These are phyloP conservation scores for Alexandromys fortis DNA, from an alignment of 2,113 vertebrate genomes.

Conservation along the genomic window DNA sequence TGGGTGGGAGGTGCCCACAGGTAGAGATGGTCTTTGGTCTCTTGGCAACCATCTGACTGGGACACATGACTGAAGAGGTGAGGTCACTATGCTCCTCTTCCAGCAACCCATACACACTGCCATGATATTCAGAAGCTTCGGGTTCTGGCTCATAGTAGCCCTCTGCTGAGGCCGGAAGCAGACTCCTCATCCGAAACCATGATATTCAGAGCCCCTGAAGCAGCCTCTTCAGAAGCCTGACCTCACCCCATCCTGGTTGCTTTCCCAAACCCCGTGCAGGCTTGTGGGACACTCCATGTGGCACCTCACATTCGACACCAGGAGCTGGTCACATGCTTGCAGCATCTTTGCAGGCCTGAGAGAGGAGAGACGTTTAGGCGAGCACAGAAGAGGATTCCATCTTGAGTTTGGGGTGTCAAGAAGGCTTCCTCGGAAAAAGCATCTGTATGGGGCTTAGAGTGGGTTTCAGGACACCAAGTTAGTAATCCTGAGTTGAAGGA, in stretches of 20 bases:
- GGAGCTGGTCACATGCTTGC: not conserved
- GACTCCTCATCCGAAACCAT: not conserved
- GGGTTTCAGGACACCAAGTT: too few species aligned
- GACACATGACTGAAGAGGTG: fast-evolving
- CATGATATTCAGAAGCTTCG: not conserved
- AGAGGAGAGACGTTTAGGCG: not conserved
- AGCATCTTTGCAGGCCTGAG: not conserved
- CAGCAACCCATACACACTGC: not conserved
- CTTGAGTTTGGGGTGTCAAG: not conserved
- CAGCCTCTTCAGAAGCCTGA: not conserved
- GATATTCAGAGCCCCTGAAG: not conserved
- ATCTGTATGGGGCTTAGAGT: not conserved
- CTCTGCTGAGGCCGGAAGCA: fast-evolving
- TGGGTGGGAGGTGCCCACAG: not conserved
- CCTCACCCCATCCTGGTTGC: fast-evolving
- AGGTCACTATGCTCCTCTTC: not conserved
- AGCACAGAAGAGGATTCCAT: too few species aligned
- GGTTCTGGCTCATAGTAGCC: not conserved
- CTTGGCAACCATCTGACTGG: not conserved
- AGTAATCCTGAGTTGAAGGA: not conserved
- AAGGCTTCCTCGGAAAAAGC: not conserved
- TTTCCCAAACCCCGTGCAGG: not conserved
- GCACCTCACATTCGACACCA: not conserved
- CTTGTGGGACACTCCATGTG: not conserved
- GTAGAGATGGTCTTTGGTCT: not conserved